Evolutionary conservation across 2,113 vertebrate genomes (phyloP).

Genomic region (Proteles cristata): DNA sequence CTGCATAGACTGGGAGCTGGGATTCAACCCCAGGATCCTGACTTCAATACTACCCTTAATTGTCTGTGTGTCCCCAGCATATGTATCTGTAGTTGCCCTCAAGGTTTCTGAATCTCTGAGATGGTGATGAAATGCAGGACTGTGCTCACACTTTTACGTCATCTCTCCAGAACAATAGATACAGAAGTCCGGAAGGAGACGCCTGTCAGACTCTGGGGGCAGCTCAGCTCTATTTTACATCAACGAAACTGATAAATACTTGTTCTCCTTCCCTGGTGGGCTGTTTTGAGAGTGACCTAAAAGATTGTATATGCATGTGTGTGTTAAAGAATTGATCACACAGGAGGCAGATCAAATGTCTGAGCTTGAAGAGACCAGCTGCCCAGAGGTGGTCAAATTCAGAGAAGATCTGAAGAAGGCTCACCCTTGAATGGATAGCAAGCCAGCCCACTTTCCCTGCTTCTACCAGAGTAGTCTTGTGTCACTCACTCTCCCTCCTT

Average conservation of each 20-base stretch:
- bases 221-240: background rate
- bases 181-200: background rate
- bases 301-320: background rate
- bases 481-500: background rate
- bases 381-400: background rate
- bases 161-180: background rate
- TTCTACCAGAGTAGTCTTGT: background rate
- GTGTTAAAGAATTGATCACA: background rate
- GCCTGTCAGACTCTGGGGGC: background rate
- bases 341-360: background rate
- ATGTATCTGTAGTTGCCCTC: background rate
- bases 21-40: background rate
- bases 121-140: background rate
- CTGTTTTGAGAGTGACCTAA: background rate
- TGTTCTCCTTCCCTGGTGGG: background rate
- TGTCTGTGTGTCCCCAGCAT: background rate
- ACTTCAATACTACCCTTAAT: accelerated
- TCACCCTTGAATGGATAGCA: background rate
- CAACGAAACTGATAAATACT: background rate
- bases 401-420: background rate
- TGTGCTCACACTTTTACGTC: background rate
- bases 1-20: background rate
- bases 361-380: background rate
- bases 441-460: accelerated
- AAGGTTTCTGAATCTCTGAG: background rate